Conservation (phyloP, 2,113 vertebrate species). For the Scophthalmus maximus region DNA sequence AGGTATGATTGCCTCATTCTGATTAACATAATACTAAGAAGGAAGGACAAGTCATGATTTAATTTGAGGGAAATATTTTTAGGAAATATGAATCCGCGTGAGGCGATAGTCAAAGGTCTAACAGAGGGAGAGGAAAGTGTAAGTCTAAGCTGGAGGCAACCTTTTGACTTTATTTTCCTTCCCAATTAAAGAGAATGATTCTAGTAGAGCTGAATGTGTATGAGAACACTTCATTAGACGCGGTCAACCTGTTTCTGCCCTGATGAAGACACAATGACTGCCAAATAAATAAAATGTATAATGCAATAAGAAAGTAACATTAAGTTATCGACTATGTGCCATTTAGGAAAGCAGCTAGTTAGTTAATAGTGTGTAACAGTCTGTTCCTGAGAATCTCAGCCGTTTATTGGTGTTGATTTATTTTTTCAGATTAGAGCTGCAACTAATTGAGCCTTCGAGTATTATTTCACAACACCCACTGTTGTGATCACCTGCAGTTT, state of each 20-base stretch:
- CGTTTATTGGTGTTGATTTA: not conserved
- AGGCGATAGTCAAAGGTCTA: too few relatives aligned
- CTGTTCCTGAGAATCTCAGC: not conserved
- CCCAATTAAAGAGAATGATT: too few relatives aligned
- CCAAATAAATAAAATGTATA: not conserved
- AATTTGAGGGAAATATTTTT: constrained; percentile 7
- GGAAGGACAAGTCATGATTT: constrained; percentile 19
- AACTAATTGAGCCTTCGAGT: too few relatives aligned
- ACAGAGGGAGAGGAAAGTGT: too few relatives aligned
- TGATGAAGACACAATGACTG: not conserved
- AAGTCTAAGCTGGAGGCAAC: too few relatives aligned
- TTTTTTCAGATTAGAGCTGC: not conserved
- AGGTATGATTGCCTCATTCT: constrained; percentile 35
- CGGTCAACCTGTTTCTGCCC: not conserved
- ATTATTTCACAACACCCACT: not conserved
- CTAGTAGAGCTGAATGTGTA: not conserved
- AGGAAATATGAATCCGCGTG: not conserved
- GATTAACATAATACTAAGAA: constrained; percentile 40
- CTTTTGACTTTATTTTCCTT: too few relatives aligned
- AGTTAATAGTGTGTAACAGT: too few relatives aligned
- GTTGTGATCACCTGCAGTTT: not conserved
- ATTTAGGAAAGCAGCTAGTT: too few relatives aligned
- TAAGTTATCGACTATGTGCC: too few relatives aligned
- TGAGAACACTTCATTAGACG: too few relatives aligned
- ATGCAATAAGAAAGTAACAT: too few relatives aligned